phyloP scores from a whole-genome alignment of 2,113 vertebrate genomes.

The Ophthalmotilapia sp. region DNA sequence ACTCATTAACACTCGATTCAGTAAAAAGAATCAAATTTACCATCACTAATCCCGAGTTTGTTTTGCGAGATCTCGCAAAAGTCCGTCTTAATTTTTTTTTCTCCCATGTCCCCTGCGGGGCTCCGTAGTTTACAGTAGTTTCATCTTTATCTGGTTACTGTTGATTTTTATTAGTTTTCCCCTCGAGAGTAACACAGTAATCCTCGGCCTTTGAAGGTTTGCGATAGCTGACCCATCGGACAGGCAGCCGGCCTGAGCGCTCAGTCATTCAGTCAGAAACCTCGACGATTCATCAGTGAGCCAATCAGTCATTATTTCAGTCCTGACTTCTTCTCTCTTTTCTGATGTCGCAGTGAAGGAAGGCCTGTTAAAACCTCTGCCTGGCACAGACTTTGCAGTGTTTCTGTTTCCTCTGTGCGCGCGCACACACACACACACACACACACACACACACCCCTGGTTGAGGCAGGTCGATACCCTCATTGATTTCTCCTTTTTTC shows the following conservation, averaged over 20 bases:
- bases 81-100: no score
- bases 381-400: accelerated
- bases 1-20: no score
- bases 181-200: accelerated
- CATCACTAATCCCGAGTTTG: no score
- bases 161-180: neutral
- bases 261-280: neutral
- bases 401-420: neutral
- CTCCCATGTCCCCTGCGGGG: no score
- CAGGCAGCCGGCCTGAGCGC: neutral
- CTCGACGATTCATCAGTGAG: neutral
- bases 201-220: neutral
- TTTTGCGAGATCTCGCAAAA: no score
- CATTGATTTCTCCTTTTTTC: neutral
- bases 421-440: accelerated
- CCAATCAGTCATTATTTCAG: accelerated
- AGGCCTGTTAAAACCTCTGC: neutral
- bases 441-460: accelerated
- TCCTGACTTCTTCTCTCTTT: neutral
- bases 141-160: neutral
- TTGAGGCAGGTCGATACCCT: accelerated
- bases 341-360: neutral
- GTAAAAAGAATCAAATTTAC: no score
- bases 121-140: neutral
- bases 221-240: neutral